Conservation (phyloP, 2,797 vertebrate genomes). For the Eulemur rubriventer region DNA sequence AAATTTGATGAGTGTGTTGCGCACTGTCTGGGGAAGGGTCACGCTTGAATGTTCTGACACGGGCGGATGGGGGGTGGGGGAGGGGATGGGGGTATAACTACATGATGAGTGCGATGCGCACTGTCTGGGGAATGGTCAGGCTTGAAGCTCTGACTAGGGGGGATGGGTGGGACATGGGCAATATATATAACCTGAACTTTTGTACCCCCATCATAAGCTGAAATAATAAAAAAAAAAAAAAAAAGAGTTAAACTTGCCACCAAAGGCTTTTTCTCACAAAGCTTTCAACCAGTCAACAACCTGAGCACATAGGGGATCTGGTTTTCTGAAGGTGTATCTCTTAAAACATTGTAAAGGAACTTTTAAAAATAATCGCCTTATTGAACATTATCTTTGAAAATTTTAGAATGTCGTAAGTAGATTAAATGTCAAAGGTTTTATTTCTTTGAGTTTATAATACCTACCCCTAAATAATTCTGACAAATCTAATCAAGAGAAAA, state of each 20-base stretch:
- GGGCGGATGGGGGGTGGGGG: too few relatives aligned
- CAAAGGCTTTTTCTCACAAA: background rate
- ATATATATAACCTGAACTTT: too few relatives aligned
- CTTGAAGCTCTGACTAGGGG: too few relatives aligned
- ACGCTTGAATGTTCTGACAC: too few relatives aligned
- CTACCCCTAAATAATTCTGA: fast-evolving
- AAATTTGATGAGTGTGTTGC: background rate
- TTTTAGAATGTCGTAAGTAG: background rate
- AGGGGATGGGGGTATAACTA: too few relatives aligned
- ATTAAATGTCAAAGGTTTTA: background rate
- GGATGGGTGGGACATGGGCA: too few relatives aligned
- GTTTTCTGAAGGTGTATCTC: background rate
- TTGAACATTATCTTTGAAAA: background rate
- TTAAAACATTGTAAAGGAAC: background rate
- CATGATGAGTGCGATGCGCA: too few relatives aligned
- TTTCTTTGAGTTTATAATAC: background rate
- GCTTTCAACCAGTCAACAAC: background rate
- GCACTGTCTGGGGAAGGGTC: too few relatives aligned
- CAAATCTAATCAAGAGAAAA: background rate
- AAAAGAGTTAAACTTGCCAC: background rate
- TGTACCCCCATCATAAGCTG: too few relatives aligned
- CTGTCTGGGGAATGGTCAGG: too few relatives aligned
- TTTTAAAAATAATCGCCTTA: background rate
- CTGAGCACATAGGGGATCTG: too few relatives aligned
- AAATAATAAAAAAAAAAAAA: too few relatives aligned